These are phyloP conservation scores for Mythimna impura DNA, from an alignment of 2,888 invertebrate species.

Conservation along the genomic window DNA sequence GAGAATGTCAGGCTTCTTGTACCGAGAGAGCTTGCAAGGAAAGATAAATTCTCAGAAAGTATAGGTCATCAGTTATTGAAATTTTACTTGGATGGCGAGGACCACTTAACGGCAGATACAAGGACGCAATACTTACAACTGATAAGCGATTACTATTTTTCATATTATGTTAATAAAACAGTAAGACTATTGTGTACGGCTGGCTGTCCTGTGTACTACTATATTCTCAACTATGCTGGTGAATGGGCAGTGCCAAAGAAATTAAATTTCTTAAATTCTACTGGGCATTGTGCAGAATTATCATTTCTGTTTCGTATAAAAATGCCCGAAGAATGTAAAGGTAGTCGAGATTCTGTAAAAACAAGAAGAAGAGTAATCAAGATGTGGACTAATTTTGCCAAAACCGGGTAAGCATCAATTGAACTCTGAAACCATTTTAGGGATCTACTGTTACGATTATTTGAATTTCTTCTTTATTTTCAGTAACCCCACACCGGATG, in stretches of 20 bases:
- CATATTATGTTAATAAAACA: slow-evolving; percentile 83
- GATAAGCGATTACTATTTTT: slow-evolving; percentile 84
- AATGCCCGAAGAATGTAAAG: slow-evolving; percentile 73
- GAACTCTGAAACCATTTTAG: too few relatives aligned
- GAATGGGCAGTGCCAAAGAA: slow-evolving; percentile 80
- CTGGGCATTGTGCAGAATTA: slow-evolving; percentile 82
- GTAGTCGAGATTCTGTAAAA: slow-evolving; percentile 79
- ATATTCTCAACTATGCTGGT: slow-evolving; percentile 80
- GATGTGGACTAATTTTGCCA: slow-evolving; percentile 89
- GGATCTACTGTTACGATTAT: too few relatives aligned
- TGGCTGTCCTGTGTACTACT: slow-evolving; percentile 81
- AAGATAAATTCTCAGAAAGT: slow-evolving; percentile 70
- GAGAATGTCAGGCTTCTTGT: slow-evolving; percentile 78
- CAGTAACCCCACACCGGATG: slow-evolving; percentile 85
- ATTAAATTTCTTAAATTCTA: slow-evolving; percentile 74
- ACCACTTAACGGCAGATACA: slow-evolving; percentile 75
- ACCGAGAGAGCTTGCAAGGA: slow-evolving; percentile 76
- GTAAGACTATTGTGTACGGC: slow-evolving; percentile 77
- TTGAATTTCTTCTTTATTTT: slow-evolving; percentile 54
- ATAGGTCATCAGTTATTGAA: slow-evolving; percentile 81
- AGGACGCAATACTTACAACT: slow-evolving; percentile 82
- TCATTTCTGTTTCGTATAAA: slow-evolving; percentile 81
- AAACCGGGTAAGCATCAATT: slow-evolving; percentile 79
- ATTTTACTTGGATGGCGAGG: slow-evolving; percentile 81
- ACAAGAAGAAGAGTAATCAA: slow-evolving; percentile 81